Percentiles rank a stretch among this genome's conserved stretches.
Evolutionary conservation across 37 sponge, comb jelly and placozoan genomes (phyloP).

Genomic region (Haliclona indistincta): DNA sequence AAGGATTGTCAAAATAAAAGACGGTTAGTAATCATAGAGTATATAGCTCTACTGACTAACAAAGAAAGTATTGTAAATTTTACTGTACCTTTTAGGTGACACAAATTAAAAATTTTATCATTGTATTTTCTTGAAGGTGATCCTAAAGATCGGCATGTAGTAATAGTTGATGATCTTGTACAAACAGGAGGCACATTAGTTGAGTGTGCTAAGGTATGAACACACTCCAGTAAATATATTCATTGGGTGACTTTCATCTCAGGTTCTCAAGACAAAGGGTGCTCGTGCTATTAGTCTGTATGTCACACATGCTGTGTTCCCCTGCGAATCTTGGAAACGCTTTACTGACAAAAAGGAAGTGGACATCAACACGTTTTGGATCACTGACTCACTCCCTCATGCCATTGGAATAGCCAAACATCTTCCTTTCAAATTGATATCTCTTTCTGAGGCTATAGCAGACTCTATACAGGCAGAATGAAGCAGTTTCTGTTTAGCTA

Average conservation of each 20-base stretch:
- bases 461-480: constrained; percentile 66
- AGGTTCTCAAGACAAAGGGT: constrained; percentile 58
- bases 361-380: constrained; percentile 71
- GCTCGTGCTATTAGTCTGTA: constrained; percentile 77
- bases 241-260: neutral
- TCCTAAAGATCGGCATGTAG: constrained; percentile 68
- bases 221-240: neutral
- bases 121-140: constrained; percentile 75
- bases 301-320: constrained; percentile 95
- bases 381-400: constrained; percentile 89
- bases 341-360: constrained; percentile 48
- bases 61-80: too few relatives aligned
- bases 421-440: constrained; percentile 76
- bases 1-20: constrained; percentile 75
- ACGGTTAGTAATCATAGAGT: constrained; percentile 49
- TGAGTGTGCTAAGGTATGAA: constrained; percentile 83
- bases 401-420: constrained; percentile 45
- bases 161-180: constrained; percentile 92
- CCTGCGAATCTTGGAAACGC: constrained; percentile 74
- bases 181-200: constrained; percentile 89
- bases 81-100: too few relatives aligned
- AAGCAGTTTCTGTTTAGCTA: too few relatives aligned
- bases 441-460: constrained; percentile 71
- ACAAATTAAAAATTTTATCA: too few relatives aligned
- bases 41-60: neutral